Evolutionary conservation across 1,140 invertebrate genomes (phyloP).

Genomic region (Berghia stephanieae): DNA sequence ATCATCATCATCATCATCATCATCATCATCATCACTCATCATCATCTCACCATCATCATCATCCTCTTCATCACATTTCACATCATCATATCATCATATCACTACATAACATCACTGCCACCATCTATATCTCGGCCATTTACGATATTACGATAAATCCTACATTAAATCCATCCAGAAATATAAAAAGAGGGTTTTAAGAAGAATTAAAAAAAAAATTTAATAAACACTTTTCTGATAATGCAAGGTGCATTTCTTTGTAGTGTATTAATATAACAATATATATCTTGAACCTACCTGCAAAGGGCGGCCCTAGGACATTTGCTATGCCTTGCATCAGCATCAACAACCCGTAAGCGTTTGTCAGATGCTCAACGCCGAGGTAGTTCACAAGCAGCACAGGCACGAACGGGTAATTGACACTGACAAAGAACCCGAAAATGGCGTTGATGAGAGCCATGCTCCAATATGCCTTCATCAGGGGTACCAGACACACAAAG

Average conservation of each 20-base stretch:
- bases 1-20: slow-evolving; percentile 16
- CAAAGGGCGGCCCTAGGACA: slow-evolving; percentile 61
- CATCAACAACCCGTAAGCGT: slow-evolving; percentile 64
- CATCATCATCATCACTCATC: no score
- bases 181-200: background rate
- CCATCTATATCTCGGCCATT: no score
- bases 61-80: background rate
- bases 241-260: background rate
- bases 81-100: no score
- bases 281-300: slow-evolving; percentile 48
- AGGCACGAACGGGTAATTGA: slow-evolving; percentile 62
- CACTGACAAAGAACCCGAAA: slow-evolving; percentile 64
- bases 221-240: no score
- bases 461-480: slow-evolving; percentile 43
- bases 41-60: background rate
- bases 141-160: no score
- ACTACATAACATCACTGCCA: no score
- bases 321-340: slow-evolving; percentile 64
- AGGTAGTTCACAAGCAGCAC: slow-evolving; percentile 63
- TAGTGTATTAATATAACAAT: background rate
- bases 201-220: background rate
- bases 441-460: slow-evolving; percentile 45
- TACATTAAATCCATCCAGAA: background rate
- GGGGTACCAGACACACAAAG: slow-evolving; percentile 48
- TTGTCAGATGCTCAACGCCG: slow-evolving; percentile 62